Conservation (phyloP, 1,140 invertebrate species). For the Drosophila sproati region DNA sequence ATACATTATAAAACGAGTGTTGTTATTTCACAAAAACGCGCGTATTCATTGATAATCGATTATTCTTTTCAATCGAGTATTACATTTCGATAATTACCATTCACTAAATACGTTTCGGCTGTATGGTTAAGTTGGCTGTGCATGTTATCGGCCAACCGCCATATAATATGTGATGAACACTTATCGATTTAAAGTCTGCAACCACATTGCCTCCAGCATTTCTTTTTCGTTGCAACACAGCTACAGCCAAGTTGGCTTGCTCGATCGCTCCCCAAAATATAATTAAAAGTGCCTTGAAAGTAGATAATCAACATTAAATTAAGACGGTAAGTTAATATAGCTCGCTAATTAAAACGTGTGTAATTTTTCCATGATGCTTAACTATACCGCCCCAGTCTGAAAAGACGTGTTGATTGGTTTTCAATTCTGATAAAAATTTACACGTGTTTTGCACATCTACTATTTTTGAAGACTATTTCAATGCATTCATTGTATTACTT, state of each 20-base stretch:
- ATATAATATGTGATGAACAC: background rate
- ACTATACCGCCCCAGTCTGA: conserved; percentile 75
- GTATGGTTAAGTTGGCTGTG: background rate
- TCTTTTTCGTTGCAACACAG: conserved; percentile 24
- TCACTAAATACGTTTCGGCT: conserved; percentile 1
- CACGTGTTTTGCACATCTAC: conserved; percentile 7
- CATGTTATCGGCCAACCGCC: background rate
- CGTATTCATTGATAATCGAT: background rate
- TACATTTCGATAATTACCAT: background rate
- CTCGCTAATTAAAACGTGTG: background rate
- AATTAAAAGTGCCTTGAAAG: background rate
- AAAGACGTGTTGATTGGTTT: conserved; percentile 78
- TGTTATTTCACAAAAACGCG: conserved; percentile 18
- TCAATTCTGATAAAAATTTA: conserved; percentile 45
- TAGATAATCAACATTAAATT: background rate
- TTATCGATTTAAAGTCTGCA: background rate
- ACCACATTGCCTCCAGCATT: background rate
- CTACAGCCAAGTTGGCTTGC: conserved; percentile 1
- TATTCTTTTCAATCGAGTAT: background rate
- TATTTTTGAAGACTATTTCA: background rate
- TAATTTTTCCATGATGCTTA: conserved; percentile 87
- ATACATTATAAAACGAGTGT: background rate
- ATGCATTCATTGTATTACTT: background rate
- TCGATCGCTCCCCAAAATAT: background rate
- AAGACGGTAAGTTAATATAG: conserved; percentile 15